These are phyloP conservation scores for Fregata magnificens DNA, from an alignment of 2,113 vertebrate genomes.

Conservation along the genomic window DNA sequence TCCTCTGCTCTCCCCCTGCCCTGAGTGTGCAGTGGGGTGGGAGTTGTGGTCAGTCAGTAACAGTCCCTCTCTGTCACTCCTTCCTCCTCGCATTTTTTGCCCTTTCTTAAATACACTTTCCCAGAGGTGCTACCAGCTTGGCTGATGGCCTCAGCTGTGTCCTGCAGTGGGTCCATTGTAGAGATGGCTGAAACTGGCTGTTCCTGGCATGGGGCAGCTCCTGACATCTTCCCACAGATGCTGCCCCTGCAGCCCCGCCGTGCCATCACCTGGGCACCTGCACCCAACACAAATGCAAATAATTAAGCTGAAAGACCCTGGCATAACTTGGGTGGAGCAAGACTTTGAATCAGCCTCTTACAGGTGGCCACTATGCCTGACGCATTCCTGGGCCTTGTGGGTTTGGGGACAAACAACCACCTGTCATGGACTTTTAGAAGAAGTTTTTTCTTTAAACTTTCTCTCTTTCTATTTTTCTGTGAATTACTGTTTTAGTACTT, in stretches of 20 bases:
- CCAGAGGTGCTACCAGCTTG: not conserved
- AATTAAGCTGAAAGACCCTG: not conserved
- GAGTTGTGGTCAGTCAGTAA: too few species aligned
- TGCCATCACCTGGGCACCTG: not conserved
- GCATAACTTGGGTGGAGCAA: not conserved
- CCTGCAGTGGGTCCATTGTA: not conserved
- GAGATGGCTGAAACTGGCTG: not conserved
- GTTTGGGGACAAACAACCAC: not conserved
- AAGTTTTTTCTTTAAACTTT: not conserved
- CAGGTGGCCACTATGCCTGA: rapidly evolving
- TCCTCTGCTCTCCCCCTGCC: not conserved
- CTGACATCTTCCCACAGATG: not conserved
- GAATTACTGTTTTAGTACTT: not conserved
- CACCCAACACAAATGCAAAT: not conserved
- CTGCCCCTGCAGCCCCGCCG: rapidly evolving
- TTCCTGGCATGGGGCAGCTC: rapidly evolving
- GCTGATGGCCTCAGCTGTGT: not conserved
- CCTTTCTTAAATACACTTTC: not conserved
- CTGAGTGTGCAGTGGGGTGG: rapidly evolving
- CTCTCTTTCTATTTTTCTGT: not conserved
- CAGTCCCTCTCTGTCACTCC: not conserved
- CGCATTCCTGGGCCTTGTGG: not conserved
- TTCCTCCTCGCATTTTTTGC: not conserved
- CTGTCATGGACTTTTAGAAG: not conserved
- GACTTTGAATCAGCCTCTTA: not conserved